Base-by-base conservation (phyloP, 2,797 vertebrate species). In the Astyanax mexicanus region DNA sequence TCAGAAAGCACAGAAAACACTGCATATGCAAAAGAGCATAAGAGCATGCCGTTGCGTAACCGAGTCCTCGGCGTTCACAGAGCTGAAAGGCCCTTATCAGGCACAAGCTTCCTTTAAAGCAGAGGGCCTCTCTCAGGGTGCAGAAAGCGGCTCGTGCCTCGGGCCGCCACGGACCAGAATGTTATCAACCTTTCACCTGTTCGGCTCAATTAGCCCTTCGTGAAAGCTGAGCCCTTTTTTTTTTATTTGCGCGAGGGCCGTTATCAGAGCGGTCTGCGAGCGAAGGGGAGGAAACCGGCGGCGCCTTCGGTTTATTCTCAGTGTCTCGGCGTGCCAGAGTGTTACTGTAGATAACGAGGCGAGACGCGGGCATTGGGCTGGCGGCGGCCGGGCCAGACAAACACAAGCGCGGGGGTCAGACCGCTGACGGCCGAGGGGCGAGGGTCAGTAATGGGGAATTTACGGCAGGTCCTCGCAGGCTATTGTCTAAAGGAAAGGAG, bases 231-330 rank as follows among this genome's bases (percentile, higher is more conserved):
- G 78, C 44, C 68, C 62, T 72, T 71, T 78, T 75, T 60, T 23
- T 29, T 5, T 29, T n/a, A n/a, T n/a, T n/a, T n/a, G n/a, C n/a
- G n/a, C 52, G 38, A 4, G 25, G 69, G 42, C 61, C 15, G 42
- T 76, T 85, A 83, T 84, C 81, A 76, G 72, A 87, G 64, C 17
- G 65, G 80, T 62, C 75, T 61, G 65, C 38, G 79, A 55, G 55
- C 58, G 69, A 2, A 66, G 57, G 66, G 73, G 79, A 54, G 51
- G 51, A 78, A 80, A 78, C 51, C 49, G 27, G 32, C 65, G 74
- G 77, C 66, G 61, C 66, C 68, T 15, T 9, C 9, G 47, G 66
- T 69, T 75, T 68, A 65, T 82, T 72, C 67, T 58, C 61, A 71
- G 55, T 67, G 51, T 71, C 76, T 62, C 76, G 47, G 72, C 61